Conservation (phyloP, 2,113 vertebrate species). For the Chaetodon trifascialis region DNA sequence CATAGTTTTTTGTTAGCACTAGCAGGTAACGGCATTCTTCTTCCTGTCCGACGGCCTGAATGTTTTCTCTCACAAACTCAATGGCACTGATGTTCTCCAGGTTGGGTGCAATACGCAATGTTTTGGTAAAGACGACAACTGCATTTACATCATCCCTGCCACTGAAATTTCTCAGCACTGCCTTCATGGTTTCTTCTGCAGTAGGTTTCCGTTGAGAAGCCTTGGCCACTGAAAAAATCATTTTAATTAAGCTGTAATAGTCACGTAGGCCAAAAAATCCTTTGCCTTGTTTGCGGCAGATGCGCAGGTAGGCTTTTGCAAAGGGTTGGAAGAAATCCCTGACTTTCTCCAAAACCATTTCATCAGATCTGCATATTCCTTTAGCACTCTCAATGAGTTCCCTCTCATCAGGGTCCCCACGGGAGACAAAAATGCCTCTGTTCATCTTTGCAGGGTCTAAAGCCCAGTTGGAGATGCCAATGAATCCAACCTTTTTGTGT, state of each 20-base stretch:
- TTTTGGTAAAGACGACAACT: slow-evolving; percentile 86
- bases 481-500: slow-evolving; percentile 95
- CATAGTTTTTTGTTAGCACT: slow-evolving; percentile 93
- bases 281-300: slow-evolving; percentile 87
- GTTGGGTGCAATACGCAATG: slow-evolving; percentile 56
- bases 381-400: slow-evolving; percentile 92
- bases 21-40: slow-evolving; percentile 93
- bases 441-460: slow-evolving; percentile 99
- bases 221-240: slow-evolving; percentile 90
- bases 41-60: slow-evolving; percentile 81
- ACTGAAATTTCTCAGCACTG: slow-evolving; percentile 94
- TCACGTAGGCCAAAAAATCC: slow-evolving; percentile 97
- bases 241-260: slow-evolving; percentile 98
- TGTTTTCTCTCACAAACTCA: slow-evolving; percentile 90
- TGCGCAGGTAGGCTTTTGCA: slow-evolving; percentile 87
- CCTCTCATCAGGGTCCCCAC: slow-evolving; percentile 87
- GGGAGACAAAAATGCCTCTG: slow-evolving; percentile 95
- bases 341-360: slow-evolving; percentile 85
- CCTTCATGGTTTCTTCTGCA: slow-evolving; percentile 80
- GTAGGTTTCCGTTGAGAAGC: slow-evolving; percentile 78
- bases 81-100: slow-evolving; percentile 83
- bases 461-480: slow-evolving; percentile 99
- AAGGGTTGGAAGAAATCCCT: slow-evolving; percentile 88
- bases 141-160: slow-evolving; percentile 88
- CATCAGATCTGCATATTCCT: slow-evolving; percentile 93